phyloP scores from a whole-genome alignment of 2,113 vertebrate species.

The Polypterus bichir region DNA sequence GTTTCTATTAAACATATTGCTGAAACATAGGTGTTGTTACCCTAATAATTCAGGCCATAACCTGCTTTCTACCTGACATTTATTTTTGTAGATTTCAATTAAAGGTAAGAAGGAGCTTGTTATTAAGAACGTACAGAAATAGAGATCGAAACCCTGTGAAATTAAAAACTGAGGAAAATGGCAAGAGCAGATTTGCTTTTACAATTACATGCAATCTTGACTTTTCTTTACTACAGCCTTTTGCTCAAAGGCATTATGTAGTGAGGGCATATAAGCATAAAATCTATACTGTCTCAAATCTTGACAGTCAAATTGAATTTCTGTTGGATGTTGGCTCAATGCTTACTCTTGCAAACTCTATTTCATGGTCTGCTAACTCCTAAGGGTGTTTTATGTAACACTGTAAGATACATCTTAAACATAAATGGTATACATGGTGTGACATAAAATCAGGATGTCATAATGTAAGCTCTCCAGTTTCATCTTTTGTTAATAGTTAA shows the following conservation, averaged over 20 bases:
- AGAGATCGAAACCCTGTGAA: conserved; percentile 45
- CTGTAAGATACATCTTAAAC: conserved; percentile 30
- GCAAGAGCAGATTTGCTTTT: conserved; percentile 37
- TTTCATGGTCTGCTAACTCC: conserved; percentile 40
- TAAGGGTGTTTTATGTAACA: conserved; percentile 26
- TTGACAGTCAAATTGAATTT: conserved; percentile 34
- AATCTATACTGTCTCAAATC: conserved; percentile 24
- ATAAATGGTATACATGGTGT: conserved; percentile 23
- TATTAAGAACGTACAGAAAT: conserved; percentile 16
- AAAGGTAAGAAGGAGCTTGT: neutral
- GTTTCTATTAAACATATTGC: too few species aligned
- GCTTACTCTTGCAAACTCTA: conserved; percentile 36
- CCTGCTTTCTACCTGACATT: neutral
- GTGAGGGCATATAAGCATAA: conserved; percentile 10
- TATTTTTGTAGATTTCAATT: neutral
- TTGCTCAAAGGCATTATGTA: conserved; percentile 14
- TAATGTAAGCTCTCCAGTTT: conserved; percentile 28
- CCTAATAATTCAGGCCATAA: too few species aligned
- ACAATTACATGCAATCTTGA: conserved; percentile 34
- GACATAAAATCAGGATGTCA: conserved; percentile 21
- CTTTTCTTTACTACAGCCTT: conserved; percentile 9
- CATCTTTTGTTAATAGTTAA: conserved; percentile 11
- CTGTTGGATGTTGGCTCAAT: conserved; percentile 24
- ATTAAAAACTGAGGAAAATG: conserved; percentile 41
- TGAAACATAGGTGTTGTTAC: too few species aligned